Evolutionary conservation across 2,113 vertebrate species (phyloP).

Genomic region (Rhinoderma darwinii): DNA sequence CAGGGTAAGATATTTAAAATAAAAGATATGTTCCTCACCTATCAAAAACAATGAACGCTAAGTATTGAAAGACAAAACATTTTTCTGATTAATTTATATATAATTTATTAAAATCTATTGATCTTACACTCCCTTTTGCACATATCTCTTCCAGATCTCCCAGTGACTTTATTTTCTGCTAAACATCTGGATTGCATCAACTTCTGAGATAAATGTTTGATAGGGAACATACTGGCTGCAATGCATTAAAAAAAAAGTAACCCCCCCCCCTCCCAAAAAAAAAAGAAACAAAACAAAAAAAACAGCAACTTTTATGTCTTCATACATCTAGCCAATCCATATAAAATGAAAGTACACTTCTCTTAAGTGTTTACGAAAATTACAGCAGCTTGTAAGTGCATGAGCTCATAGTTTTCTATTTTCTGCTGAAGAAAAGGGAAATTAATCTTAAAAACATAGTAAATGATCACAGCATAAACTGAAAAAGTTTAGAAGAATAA

Average conservation of each 20-base stretch:
- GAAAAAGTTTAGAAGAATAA: not conserved
- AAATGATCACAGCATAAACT: not conserved
- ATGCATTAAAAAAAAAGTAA: not conserved
- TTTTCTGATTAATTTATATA: not conserved
- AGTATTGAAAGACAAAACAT: not conserved
- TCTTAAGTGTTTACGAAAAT: conserved; percentile 20
- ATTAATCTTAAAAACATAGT: not conserved
- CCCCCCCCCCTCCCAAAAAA: conserved; percentile 23
- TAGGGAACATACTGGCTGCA: conserved; percentile 35
- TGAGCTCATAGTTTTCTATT: not conserved
- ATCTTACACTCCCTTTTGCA: conserved; percentile 22
- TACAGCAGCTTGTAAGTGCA: not conserved
- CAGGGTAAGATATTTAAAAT: not conserved
- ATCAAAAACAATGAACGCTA: not conserved
- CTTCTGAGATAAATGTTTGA: conserved; percentile 38
- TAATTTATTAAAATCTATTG: not conserved
- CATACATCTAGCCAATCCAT: conserved; percentile 25
- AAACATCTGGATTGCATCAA: conserved; percentile 50
- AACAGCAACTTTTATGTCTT: not conserved
- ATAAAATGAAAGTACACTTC: conserved; percentile 25
- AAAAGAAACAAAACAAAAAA: not conserved
- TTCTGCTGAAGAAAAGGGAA: not conserved
- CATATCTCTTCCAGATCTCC: not conserved
- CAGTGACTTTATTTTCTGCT: not conserved
- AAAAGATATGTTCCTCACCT: not conserved